Percentiles rank a stretch among this genome's conserved stretches.
phyloP scores from a whole-genome alignment of 2,113 vertebrate species.

The Australoheros scitulus region DNA sequence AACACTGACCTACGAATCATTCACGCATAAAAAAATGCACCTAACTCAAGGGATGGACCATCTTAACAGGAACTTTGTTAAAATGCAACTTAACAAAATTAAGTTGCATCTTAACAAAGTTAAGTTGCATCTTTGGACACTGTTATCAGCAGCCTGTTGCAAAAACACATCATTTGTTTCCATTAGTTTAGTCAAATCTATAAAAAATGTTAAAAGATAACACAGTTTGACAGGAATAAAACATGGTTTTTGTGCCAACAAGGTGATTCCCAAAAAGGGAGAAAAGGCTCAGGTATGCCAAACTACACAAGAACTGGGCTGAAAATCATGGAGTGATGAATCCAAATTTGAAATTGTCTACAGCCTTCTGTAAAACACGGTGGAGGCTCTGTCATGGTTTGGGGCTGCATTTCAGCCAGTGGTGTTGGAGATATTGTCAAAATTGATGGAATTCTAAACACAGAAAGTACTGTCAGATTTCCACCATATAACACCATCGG shows the following conservation, averaged over 20 bases:
- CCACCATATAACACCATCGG: background rate
- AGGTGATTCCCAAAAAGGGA: background rate
- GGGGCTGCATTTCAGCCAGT: no score
- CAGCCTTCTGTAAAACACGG: no score
- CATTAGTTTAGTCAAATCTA: background rate
- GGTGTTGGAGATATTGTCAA: background rate
- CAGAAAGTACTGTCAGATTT: background rate
- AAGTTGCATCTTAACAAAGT: background rate
- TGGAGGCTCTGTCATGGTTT: no score
- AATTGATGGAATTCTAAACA: background rate
- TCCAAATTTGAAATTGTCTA: background rate
- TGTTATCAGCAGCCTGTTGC: background rate
- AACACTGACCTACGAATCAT: background rate
- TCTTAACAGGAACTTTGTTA: background rate
- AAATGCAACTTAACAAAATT: background rate
- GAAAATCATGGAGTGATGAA: background rate
- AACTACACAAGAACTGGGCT: background rate
- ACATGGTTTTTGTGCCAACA: background rate
- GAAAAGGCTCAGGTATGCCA: background rate
- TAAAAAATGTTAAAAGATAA: no score
- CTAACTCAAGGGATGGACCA: background rate
- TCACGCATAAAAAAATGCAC: background rate
- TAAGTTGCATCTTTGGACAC: background rate
- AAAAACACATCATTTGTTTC: rapidly evolving
- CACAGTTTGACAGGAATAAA: no score